Evolutionary conservation across 2,113 vertebrate genomes (phyloP).

Genomic region (Dolichallabes microphthalmus): DNA sequence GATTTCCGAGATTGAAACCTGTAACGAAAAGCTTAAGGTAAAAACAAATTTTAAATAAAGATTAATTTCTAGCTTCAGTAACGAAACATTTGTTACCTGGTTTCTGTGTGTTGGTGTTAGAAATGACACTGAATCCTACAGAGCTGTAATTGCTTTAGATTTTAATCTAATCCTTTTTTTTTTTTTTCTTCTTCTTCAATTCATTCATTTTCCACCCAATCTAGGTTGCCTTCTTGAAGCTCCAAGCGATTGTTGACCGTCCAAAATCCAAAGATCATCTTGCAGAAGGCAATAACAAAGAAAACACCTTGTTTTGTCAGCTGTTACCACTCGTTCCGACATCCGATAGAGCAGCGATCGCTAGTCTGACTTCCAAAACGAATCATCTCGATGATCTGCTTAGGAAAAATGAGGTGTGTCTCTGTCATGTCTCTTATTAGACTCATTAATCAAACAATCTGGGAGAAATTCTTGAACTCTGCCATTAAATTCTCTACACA

Average conservation of each 20-base stretch:
- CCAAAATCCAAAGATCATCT: neutral
- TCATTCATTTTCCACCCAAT: neutral
- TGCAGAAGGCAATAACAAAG: neutral
- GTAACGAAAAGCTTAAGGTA: constrained; percentile 61
- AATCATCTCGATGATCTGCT: constrained; percentile 30
- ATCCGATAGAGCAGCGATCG: neutral
- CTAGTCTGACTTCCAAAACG: neutral
- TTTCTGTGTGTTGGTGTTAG: neutral
- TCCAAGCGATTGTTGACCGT: constrained; percentile 52
- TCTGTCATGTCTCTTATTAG: neutral
- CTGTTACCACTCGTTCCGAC: constrained; percentile 47
- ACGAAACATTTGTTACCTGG: neutral
- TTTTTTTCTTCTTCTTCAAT: neutral
- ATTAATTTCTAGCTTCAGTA: neutral
- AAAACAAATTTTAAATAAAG: neutral
- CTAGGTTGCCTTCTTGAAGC: constrained; percentile 56
- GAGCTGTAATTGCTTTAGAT: neutral
- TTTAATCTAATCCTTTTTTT: neutral
- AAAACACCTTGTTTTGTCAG: neutral
- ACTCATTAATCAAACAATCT: neutral
- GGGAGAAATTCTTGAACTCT: neutral
- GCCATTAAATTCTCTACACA: neutral
- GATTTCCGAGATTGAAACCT: constrained; percentile 48
- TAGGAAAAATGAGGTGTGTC: constrained; percentile 39
- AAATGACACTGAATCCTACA: neutral